Evolutionary conservation across 2,888 invertebrate genomes (phyloP).

Genomic region (Argyresthia albistria): DNA sequence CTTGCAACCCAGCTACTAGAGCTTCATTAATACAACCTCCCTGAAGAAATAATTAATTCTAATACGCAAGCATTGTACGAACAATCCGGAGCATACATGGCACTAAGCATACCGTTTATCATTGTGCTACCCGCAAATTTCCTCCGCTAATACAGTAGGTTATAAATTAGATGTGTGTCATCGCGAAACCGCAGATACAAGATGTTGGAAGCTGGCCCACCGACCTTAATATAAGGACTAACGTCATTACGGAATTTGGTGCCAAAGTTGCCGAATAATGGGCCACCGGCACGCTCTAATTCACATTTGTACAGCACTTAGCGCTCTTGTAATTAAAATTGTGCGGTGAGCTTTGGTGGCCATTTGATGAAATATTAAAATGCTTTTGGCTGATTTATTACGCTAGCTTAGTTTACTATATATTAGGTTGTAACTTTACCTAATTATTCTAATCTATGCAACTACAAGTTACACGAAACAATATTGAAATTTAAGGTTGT

Average conservation of each 20-base stretch:
- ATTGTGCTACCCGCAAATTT: constrained; percentile 33
- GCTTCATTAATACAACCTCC: constrained; percentile 2
- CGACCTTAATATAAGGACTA: constrained; percentile 36
- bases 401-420: too few species aligned
- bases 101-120: constrained; percentile 35
- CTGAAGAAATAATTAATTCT: constrained; percentile 29
- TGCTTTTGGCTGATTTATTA: too few species aligned
- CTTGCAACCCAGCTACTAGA: not conserved
- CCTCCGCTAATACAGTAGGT: constrained; percentile 26
- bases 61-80: constrained; percentile 23
- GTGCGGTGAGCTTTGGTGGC: constrained; percentile 7
- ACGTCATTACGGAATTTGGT: constrained; percentile 11
- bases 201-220: constrained; percentile 53
- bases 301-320: constrained; percentile 19
- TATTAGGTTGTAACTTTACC: too few species aligned
- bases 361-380: too few species aligned
- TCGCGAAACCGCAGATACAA: constrained; percentile 39
- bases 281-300: constrained; percentile 37
- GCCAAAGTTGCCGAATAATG: constrained; percentile 40
- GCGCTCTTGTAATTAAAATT: constrained; percentile 30
- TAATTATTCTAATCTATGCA: too few species aligned
- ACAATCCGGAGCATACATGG: constrained; percentile 30
- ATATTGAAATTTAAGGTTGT: too few species aligned
- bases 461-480: too few species aligned
- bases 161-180: constrained; percentile 52